phyloP scores from a whole-genome alignment of 2,888 invertebrate genomes.

The Amiota minor region DNA sequence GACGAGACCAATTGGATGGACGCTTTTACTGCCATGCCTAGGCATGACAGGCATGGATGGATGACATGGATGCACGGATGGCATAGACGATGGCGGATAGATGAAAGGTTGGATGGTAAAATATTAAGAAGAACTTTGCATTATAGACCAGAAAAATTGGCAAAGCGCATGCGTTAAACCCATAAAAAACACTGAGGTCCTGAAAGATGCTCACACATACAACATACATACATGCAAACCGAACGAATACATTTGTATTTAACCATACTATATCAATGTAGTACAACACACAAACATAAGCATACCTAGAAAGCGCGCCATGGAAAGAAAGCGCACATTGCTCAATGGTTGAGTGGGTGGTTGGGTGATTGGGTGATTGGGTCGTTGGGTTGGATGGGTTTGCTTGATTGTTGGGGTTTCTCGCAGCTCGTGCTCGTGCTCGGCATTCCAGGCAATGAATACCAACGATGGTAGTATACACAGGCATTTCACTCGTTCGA shows the following conservation, averaged over 20 bases:
- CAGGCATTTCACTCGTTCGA: constrained; percentile 50
- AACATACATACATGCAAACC: constrained; percentile 12
- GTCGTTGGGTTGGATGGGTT: not conserved
- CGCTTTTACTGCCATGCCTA: constrained; percentile 5
- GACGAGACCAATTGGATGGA: constrained; percentile 35
- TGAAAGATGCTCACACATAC: constrained; percentile 21
- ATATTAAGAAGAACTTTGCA: too few relatives aligned
- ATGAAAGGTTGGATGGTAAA: not conserved
- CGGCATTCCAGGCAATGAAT: constrained; percentile 65
- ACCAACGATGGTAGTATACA: constrained; percentile 61
- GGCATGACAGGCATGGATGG: not conserved
- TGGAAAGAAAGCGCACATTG: constrained; percentile 46
- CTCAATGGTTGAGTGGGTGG: constrained; percentile 17
- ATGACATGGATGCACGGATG: not conserved
- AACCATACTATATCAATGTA: not conserved
- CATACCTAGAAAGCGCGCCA: constrained; percentile 43
- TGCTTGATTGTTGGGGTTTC: constrained; percentile 9
- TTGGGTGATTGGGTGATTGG: constrained; percentile 21
- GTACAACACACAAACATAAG: not conserved
- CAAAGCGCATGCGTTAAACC: constrained; percentile 38
- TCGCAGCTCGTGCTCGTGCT: constrained; percentile 10
- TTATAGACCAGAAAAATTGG: not conserved
- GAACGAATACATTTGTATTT: not conserved
- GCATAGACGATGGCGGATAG: not conserved
- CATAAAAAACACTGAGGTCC: too few relatives aligned